Base-by-base conservation (phyloP, 1,140 invertebrate species). In the Acromyrmex heyeri region DNA sequence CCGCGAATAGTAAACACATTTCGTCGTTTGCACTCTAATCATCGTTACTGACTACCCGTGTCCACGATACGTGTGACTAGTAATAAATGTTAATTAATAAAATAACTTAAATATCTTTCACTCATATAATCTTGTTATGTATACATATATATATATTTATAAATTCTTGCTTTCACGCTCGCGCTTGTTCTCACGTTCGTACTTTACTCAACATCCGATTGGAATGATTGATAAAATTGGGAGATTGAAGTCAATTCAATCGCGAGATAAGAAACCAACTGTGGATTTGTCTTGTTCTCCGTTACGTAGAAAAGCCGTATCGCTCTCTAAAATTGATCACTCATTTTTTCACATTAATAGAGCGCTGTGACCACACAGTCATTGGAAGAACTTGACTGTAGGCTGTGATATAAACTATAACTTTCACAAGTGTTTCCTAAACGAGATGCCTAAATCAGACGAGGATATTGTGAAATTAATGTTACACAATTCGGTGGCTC, bases 31-130 rank as follows among this genome's bases (percentile, higher is more conserved):
- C 73, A 76, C 72, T 87, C 14, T 75, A 62, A 65, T 85, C 57
- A 64, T 73, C 67, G 67, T 72, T 82, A 88, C 55, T 75, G 50
- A 48, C 83, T 88, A 91, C 70, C 85, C 79, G 85, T 89, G 92
- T 92, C 90, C 93, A 94, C 90, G 30, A 93, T 92, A 89, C 59
- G 92, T 93, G 92, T 94, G 94, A 95, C 94, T 94, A 95, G 94
- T 91, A 92, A 91, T 91, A 94, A 92, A 93, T 92, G 77, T 93
- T 93, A 92, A 61, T 83, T 91, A 57, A 91, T 91, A 91, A 92
- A 93, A 94, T 95, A 94, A 94, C 88, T 92, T 93, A 93, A 92
- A 92, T 85, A 89, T 89, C 81, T 91, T 82, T 90, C 79, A 70
- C 79, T 92, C 88, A 79, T 72, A 73, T 86, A 79, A 65, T 87